Percentiles rank a stretch among this genome's conserved stretches.
Evolutionary conservation across 2,797 vertebrate species (phyloP).

Genomic region (Scyliorhinus canicula): DNA sequence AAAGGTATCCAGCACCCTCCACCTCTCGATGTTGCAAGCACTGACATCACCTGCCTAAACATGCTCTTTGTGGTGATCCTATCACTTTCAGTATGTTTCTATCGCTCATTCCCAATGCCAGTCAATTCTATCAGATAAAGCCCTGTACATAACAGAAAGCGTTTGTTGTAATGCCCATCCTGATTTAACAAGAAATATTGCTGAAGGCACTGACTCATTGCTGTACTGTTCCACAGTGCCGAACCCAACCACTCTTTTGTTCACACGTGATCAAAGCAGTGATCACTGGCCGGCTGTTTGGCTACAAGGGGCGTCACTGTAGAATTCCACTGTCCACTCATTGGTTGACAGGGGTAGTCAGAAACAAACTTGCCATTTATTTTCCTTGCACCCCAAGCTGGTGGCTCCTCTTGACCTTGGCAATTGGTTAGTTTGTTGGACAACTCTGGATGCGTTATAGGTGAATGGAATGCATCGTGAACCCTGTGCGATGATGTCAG

Average conservation of each 20-base stretch:
- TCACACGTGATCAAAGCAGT: background rate
- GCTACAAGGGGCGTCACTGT: background rate
- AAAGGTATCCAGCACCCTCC: background rate
- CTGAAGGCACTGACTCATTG: background rate
- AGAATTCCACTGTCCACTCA: background rate
- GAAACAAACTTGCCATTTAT: background rate
- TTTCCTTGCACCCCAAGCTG: background rate
- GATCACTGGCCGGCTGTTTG: background rate
- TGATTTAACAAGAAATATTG: background rate
- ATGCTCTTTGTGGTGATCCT: background rate
- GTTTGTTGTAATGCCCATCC: background rate
- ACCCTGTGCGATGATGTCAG: background rate
- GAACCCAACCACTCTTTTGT: background rate
- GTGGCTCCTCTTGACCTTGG: background rate
- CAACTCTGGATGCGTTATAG: background rate
- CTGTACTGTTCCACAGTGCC: background rate
- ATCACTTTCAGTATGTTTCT: background rate
- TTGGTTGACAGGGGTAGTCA: background rate
- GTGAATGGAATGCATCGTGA: background rate
- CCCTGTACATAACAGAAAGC: background rate
- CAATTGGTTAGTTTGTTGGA: background rate
- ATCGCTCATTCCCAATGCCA: background rate
- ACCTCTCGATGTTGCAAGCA: background rate
- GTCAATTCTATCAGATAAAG: background rate
- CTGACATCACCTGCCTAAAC: conserved; percentile 8